Conservation (phyloP, 1,140 invertebrate species). For the Pseudomyrmex concolor region DNA sequence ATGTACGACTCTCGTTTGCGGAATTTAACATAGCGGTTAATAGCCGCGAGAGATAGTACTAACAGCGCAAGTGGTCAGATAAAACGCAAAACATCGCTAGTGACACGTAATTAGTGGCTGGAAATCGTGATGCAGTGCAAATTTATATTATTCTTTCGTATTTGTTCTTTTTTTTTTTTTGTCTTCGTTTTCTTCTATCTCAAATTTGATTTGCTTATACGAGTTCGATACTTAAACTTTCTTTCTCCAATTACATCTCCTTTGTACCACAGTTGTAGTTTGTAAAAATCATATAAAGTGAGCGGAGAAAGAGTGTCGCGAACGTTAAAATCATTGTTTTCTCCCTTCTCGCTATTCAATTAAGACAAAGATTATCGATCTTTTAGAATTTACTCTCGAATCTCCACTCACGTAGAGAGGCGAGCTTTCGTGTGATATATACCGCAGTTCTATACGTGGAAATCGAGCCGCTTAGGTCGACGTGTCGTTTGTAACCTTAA, state of each 20-base stretch:
- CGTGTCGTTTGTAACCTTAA: constrained; percentile 67
- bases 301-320: not conserved
- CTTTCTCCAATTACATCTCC: not conserved
- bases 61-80: constrained; percentile 60
- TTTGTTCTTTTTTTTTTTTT: not conserved
- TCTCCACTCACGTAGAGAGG: constrained; percentile 35
- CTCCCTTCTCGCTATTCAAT: constrained; percentile 55
- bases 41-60: constrained; percentile 63
- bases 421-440: constrained; percentile 54
- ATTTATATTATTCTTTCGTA: constrained; percentile 50
- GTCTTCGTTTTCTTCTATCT: not conserved
- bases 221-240: too few relatives aligned
- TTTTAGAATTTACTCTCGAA: constrained; percentile 56
- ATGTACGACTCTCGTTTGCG: constrained; percentile 33
- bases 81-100: constrained; percentile 70
- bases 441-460: constrained; percentile 21
- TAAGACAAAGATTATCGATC: constrained; percentile 63
- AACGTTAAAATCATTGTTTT: constrained; percentile 57
- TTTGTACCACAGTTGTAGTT: constrained; percentile 6
- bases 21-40: constrained; percentile 68
- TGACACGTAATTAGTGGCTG: constrained; percentile 71
- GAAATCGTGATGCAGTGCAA: constrained; percentile 63
- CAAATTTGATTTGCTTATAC: too few relatives aligned
- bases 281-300: constrained; percentile 25
- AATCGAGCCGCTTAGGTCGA: constrained; percentile 58